Conservation (phyloP, 2,113 vertebrate genomes). For the Seriola aureovittata region DNA sequence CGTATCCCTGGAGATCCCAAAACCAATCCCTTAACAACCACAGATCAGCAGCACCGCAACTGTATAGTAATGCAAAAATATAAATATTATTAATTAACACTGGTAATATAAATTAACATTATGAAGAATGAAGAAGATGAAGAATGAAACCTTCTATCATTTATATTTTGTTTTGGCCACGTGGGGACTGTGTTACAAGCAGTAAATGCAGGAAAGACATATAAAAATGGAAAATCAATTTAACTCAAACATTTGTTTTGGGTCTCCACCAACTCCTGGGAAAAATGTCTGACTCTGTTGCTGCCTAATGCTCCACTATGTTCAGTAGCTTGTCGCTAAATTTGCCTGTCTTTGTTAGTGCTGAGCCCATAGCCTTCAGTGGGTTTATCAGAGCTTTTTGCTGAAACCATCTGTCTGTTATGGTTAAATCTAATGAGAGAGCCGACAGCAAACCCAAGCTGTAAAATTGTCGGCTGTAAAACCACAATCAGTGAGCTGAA, state of each 20-base stretch:
- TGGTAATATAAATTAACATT: not conserved
- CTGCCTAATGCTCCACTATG: not conserved
- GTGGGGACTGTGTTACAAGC: not conserved
- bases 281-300: not conserved
- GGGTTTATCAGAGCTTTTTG: not conserved
- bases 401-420: not conserved
- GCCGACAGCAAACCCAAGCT: not conserved
- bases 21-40: not conserved
- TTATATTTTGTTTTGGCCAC: not conserved
- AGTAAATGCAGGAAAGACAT: too few species aligned
- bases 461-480: not conserved
- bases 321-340: not conserved
- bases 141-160: too few species aligned
- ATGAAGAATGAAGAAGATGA: not conserved
- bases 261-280: not conserved
- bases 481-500: not conserved
- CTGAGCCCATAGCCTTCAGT: not conserved
- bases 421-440: not conserved
- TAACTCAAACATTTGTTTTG: not conserved
- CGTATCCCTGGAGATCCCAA: not conserved
- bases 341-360: not conserved
- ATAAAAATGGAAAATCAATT: too few species aligned
- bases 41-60: not conserved
- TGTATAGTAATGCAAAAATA: not conserved
- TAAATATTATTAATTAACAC: constrained; percentile 21